Evolutionary conservation across 1,140 invertebrate genomes (phyloP), one percentile per base, ranked within the genome.

Genomic region (Philopotamus ludificatus): DNA sequence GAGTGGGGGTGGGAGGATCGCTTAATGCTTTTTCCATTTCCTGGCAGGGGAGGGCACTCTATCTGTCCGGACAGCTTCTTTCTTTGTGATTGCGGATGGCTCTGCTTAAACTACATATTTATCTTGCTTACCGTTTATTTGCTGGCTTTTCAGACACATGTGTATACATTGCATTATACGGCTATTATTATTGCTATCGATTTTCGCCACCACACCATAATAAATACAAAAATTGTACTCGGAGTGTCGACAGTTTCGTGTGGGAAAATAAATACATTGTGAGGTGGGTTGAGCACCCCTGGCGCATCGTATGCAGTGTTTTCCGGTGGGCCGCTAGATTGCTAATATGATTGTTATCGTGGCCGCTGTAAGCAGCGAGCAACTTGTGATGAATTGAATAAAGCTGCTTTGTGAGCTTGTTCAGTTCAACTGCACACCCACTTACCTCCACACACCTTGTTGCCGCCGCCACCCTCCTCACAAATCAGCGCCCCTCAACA

Each of bases 1-100:
- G 21, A 75, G 73, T 74, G 76, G 55, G 71, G 73, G 72, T 74
- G 76, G 77, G 76, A 75, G 78, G 76, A 76, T 78, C 76, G 76
- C 77, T 76, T 81, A 81, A 81, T 81, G 78, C 78, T 76, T 79
- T 79, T 79, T 78, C 78, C 78, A 79, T 79, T 79, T 75, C 77
- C 77, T 76, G 68, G 59, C 42, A 16, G 34, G 50, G 44, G 51
- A 58, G 61, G 62, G 57, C 55, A 60, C 51, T 50, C 54, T 49
- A 63, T 70, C 63, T 69, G 63, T 69, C 58, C 67, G 59, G 67
- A 53, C 58, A 65, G 51, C 51, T 59, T 59, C 55, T 41, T 63
- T 50, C 63, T 67, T 67, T 67, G 65, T 67, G 65, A 67, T 59
- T 53, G 62, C 60, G 49, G 47, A 53, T 53, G 60, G 47, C 60